Base-by-base conservation (phyloP, 2,888 invertebrate genomes). In the Laspeyria flexula region DNA sequence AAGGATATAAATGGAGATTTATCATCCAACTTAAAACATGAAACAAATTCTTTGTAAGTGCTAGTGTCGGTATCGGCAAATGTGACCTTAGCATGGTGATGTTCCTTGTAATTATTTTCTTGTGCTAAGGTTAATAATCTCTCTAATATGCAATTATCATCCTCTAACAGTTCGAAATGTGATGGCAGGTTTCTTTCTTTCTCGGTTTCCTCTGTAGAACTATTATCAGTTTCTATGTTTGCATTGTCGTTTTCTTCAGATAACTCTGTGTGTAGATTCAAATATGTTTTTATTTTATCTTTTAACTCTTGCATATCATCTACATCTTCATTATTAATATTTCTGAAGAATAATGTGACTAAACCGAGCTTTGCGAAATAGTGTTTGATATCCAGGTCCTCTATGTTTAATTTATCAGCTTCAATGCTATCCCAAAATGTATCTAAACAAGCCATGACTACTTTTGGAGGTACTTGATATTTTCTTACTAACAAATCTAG, bases 401-500 rank as follows among this genome's bases (percentile, higher is more conserved):
- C 74, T 16, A 64, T 31, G 44, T 71, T 75, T 6, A 73, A 49
- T 27, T 74, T 60, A 6, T 75, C 73, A n/a, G 70, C 61, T 27
- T 60, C 55, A 40, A 85, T 59, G 45, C 78, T 80, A 44, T 85
- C 77, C 90, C 88, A 91, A 78, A 94, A 94, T 75, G 92, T 81
- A 73, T 79, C 62, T 82, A 90, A 64, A 80, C 93, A 80, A 2
- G 84, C 77, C 53, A 94, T 86, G 16, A 96, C 85, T 35, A 95
- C 87, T 62, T 94, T 93, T 0, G 95, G 94, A 9, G 94, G 90
- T 29, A 95, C 86, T 58, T 94, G 93, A 77, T 94, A 95, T 73
- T 94, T 95, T 50, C 91, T 93, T 41, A 94, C 88, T 55, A 97
- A 81, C 89, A 96, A 93, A 78, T 96, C 96, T 39, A 96, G 75